These are phyloP conservation scores for Anthopleura xanthogrammica DNA, from an alignment of 92 coral and sea anemone species.

Conservation along the genomic window DNA sequence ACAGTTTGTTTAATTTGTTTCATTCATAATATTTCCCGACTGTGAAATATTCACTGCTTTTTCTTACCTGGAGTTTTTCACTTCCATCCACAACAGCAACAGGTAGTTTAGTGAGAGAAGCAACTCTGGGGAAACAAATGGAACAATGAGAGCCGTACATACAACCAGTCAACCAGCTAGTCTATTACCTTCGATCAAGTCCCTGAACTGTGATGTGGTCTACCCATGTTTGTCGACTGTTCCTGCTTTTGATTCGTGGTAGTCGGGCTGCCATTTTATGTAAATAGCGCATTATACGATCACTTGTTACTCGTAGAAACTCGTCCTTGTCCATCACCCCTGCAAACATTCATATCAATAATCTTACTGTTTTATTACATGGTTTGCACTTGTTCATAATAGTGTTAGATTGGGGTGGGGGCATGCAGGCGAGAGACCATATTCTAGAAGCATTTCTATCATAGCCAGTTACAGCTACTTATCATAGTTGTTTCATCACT, in stretches of 20 bases:
- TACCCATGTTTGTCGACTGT: slow-evolving; percentile 81
- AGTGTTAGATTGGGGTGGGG: not conserved
- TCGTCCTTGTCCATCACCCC: slow-evolving; percentile 71
- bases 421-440: not conserved
- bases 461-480: too few relatives aligned
- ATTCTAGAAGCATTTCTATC: too few relatives aligned
- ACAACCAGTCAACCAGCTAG: too few relatives aligned
- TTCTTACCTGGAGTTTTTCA: slow-evolving; percentile 74
- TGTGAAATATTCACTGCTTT: not conserved
- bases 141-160: not conserved
- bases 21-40: not conserved
- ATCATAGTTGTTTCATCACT: too few relatives aligned
- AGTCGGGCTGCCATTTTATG: slow-evolving; percentile 64
- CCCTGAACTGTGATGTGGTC: slow-evolving; percentile 65
- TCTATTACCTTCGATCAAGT: slow-evolving; percentile 61
- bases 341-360: slow-evolving; percentile 8
- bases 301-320: slow-evolving; percentile 67
- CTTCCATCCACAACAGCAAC: slow-evolving; percentile 65
- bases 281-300: slow-evolving; percentile 64
- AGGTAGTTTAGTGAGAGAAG: slow-evolving; percentile 78
- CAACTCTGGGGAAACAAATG: slow-evolving; percentile 49
- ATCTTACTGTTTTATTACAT: too few relatives aligned
- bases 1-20: too few relatives aligned
- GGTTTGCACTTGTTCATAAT: too few relatives aligned
- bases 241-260: slow-evolving; percentile 71